These are phyloP conservation scores for Caenorhabditis imperialis DNA, from an alignment of 2,888 invertebrate genomes.

Conservation along the genomic window DNA sequence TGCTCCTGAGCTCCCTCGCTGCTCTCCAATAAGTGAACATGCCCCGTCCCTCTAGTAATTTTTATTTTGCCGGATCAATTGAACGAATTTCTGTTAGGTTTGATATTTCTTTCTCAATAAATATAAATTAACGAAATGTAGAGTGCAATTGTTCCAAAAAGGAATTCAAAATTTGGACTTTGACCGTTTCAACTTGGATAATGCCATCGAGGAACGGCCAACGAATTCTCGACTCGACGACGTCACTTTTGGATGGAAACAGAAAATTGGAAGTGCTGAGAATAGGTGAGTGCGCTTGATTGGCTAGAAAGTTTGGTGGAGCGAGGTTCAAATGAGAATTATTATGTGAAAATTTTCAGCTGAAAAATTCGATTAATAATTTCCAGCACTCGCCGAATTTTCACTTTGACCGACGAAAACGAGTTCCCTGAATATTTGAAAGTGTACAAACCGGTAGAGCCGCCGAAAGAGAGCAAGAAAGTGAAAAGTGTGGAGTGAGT, in stretches of 20 bases:
- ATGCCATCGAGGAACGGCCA: slow-evolving; percentile 19
- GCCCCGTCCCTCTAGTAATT: slow-evolving; percentile 19
- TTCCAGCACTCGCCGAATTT: slow-evolving; percentile 38
- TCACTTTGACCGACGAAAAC: slow-evolving; percentile 22
- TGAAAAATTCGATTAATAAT: background rate
- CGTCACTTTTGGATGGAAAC: slow-evolving; percentile 35
- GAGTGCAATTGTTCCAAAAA: slow-evolving; percentile 44
- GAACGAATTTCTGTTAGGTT: slow-evolving; percentile 25
- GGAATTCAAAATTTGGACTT: slow-evolving; percentile 42
- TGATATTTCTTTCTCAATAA: too few relatives aligned
- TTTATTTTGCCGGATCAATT: slow-evolving; percentile 19
- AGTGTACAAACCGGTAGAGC: slow-evolving; percentile 3
- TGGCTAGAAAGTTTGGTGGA: background rate
- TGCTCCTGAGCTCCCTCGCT: too few relatives aligned
- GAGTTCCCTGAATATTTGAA: slow-evolving; percentile 30
- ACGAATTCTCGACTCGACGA: slow-evolving; percentile 34
- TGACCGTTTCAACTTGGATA: slow-evolving; percentile 28
- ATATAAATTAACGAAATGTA: background rate
- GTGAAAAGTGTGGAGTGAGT: slow-evolving; percentile 6
- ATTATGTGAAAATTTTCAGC: background rate
- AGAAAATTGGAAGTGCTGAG: slow-evolving; percentile 17
- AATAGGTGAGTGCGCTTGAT: slow-evolving; percentile 22
- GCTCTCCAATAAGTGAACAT: too few relatives aligned
- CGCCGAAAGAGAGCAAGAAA: background rate
- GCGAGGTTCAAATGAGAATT: too few relatives aligned